Conservation (phyloP, 2,797 vertebrate species). For the Melanotaenia trifasciata region DNA sequence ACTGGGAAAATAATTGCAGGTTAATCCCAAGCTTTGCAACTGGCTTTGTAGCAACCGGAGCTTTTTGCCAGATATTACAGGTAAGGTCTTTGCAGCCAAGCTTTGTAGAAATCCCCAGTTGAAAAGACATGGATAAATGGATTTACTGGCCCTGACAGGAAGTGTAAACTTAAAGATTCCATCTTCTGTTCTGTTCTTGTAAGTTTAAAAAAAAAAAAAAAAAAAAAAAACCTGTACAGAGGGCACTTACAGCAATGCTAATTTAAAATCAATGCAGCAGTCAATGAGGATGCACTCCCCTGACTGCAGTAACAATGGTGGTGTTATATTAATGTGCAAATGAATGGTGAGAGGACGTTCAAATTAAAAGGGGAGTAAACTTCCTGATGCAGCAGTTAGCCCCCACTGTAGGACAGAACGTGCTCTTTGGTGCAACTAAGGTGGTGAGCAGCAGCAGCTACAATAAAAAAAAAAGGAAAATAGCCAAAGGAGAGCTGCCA, state of each 20-base stretch:
- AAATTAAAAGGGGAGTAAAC: constrained; percentile 31
- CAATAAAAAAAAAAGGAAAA: background rate
- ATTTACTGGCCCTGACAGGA: constrained; percentile 26
- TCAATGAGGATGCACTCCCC: constrained; percentile 37
- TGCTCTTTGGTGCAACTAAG: constrained; percentile 55
- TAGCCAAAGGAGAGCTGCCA: constrained; percentile 57
- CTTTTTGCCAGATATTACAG: constrained; percentile 18
- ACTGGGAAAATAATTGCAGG: constrained; percentile 8
- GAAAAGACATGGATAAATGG: constrained; percentile 12
- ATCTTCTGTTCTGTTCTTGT: constrained; percentile 1
- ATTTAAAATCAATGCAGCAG: constrained; percentile 64
- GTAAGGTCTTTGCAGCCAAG: constrained; percentile 13
- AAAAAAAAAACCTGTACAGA: constrained; percentile 21
- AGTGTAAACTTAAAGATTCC: constrained; percentile 10
- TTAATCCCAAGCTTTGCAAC: constrained; percentile 23
- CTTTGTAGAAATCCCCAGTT: constrained; percentile 6
- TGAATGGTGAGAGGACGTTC: constrained; percentile 39
- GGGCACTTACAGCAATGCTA: constrained; percentile 33
- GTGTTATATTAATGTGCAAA: constrained; percentile 33
- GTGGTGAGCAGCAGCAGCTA: constrained; percentile 51
- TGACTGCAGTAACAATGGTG: constrained; percentile 30
- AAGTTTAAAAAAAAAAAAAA: constrained; percentile 11
- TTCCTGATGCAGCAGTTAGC: constrained; percentile 71
- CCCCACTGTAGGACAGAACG: constrained; percentile 41
- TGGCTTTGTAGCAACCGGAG: constrained; percentile 5